phyloP scores from a whole-genome alignment of 2,113 vertebrate species.

The Brienomyrus brachyistius region DNA sequence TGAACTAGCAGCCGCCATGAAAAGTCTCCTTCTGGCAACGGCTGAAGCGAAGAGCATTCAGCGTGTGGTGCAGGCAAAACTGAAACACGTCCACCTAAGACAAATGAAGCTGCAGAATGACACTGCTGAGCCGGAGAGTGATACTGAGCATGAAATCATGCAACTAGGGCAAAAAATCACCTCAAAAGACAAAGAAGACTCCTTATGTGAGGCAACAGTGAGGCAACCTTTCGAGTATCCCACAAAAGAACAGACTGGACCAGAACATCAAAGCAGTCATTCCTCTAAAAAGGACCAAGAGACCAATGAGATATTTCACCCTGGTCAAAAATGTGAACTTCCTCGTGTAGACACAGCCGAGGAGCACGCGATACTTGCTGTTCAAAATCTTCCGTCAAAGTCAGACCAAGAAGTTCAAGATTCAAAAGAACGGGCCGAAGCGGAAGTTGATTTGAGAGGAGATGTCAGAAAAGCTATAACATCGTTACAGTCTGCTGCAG shows the following conservation, averaged over 20 bases:
- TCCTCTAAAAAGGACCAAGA: background rate
- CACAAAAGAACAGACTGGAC: constrained; percentile 19
- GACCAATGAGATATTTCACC: background rate
- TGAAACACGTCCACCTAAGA: constrained; percentile 37
- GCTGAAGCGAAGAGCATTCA: constrained; percentile 67
- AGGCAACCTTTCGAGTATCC: constrained; percentile 43
- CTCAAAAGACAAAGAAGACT: constrained; percentile 22
- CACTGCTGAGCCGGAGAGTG: constrained; percentile 23
- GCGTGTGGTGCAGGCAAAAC: constrained; percentile 59
- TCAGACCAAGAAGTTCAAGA: constrained; percentile 66
- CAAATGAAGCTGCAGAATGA: constrained; percentile 25
- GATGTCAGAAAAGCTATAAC: constrained; percentile 35
- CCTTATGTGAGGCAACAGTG: constrained; percentile 4
- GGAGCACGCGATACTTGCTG: background rate
- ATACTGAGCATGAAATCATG: background rate
- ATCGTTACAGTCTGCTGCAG: constrained; percentile 52
- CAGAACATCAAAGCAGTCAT: background rate
- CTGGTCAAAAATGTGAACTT: background rate
- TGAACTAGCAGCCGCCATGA: constrained; percentile 66
- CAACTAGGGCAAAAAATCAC: constrained; percentile 30
- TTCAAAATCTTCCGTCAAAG: background rate
- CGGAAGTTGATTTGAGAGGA: constrained; percentile 31
- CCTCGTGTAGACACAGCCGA: background rate
- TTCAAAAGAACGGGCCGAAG: constrained; percentile 46
- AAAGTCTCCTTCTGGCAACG: constrained; percentile 62